These are phyloP conservation scores for Bibio marci DNA, from an alignment of 2,888 invertebrate genomes.

Conservation along the genomic window DNA sequence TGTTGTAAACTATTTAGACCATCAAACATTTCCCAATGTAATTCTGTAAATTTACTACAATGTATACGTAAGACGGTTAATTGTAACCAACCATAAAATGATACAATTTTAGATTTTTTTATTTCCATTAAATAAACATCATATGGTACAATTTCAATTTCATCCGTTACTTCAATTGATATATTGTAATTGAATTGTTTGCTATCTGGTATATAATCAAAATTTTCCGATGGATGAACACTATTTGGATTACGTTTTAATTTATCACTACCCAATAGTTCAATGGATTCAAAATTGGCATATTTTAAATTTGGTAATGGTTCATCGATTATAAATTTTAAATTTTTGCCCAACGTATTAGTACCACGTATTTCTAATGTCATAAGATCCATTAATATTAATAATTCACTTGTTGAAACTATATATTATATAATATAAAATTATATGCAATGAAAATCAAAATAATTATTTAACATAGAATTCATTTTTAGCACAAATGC, in stretches of 20 bases:
- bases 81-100: constrained; percentile 27
- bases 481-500: too few relatives aligned
- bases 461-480: not conserved
- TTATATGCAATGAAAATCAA: constrained; percentile 2
- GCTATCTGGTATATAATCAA: constrained; percentile 25
- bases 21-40: constrained; percentile 53
- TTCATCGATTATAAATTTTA: constrained; percentile 32
- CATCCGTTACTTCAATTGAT: constrained; percentile 20
- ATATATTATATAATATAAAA: constrained; percentile 7
- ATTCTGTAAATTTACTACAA: constrained; percentile 38
- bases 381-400: constrained; percentile 28
- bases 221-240: constrained; percentile 23
- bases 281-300: constrained; percentile 35
- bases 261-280: constrained; percentile 28
- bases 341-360: constrained; percentile 13
- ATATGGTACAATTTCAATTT: constrained; percentile 42
- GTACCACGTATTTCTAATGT: constrained; percentile 43
- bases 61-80: constrained; percentile 41
- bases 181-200: constrained; percentile 17
- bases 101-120: constrained; percentile 28
- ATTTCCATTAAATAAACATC: constrained; percentile 39
- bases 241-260: constrained; percentile 20
- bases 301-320: constrained; percentile 31
- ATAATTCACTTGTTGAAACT: constrained; percentile 24
- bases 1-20: constrained; percentile 39